Evolutionary conservation across 2,888 invertebrate species (phyloP).

Genomic region (Acanthosepion pharaonis): DNA sequence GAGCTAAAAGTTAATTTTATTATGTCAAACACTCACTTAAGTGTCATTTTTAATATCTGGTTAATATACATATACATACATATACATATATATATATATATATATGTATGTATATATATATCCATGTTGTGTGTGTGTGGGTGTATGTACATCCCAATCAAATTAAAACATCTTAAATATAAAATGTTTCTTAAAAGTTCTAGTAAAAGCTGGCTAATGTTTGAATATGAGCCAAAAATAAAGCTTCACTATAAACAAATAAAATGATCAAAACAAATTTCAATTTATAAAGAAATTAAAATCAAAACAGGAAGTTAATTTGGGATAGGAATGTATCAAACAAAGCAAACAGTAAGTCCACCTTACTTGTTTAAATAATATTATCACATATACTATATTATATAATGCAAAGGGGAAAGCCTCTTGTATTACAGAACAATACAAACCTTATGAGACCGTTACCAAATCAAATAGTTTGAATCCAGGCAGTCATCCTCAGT

Average conservation of each 20-base stretch:
- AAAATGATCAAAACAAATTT: neutral
- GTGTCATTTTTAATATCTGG: too few species aligned
- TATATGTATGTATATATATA: too few species aligned
- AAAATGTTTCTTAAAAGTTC: too few species aligned
- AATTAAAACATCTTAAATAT: too few species aligned
- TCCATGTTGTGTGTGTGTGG: too few species aligned
- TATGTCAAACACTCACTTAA: too few species aligned
- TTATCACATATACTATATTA: neutral
- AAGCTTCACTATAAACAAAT: neutral
- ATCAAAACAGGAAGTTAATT: neutral
- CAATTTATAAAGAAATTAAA: neutral
- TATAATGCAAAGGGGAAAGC: neutral
- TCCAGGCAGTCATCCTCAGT: neutral
- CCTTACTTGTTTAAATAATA: neutral
- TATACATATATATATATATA: too few species aligned
- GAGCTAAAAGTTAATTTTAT: too few species aligned
- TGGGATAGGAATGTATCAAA: neutral
- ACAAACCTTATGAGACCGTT: neutral
- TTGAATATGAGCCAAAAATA: neutral
- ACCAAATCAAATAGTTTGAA: neutral
- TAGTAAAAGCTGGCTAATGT: too few species aligned
- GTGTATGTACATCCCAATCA: too few species aligned
- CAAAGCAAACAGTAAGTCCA: neutral
- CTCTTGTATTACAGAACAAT: conserved; percentile 11
- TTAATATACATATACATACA: too few species aligned